Evolutionary conservation across 23 tunicate genomes (phyloP).

Genomic region (Trididemnum clinides): DNA sequence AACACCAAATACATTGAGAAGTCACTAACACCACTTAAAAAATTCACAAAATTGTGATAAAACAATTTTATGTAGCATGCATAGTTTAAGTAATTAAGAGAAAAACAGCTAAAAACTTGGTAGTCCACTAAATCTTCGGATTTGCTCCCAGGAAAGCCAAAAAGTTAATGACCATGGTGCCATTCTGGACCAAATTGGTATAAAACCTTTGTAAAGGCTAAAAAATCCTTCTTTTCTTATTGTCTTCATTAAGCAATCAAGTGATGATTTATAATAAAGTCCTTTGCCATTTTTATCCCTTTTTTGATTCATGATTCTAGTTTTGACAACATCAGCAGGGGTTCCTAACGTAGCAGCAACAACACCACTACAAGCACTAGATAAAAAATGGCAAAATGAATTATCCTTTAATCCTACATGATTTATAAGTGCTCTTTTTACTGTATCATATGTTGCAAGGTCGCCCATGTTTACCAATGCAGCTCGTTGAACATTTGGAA

Average conservation of each 20-base stretch:
- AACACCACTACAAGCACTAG: slow-evolving; percentile 84
- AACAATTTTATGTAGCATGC: no score
- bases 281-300: slow-evolving; percentile 75
- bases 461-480: slow-evolving; percentile 98
- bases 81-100: no score
- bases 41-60: no score
- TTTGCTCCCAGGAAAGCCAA: slow-evolving; percentile 82
- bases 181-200: slow-evolving; percentile 93
- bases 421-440: slow-evolving; percentile 53
- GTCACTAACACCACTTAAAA: no score
- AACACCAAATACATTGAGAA: no score
- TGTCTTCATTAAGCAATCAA: slow-evolving; percentile 84
- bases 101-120: neutral
- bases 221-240: slow-evolving; percentile 83
- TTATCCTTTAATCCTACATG: slow-evolving; percentile 46
- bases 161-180: slow-evolving; percentile 97
- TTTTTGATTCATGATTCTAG: slow-evolving; percentile 97
- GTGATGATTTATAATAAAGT: slow-evolving; percentile 66
- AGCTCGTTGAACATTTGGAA: slow-evolving; percentile 91
- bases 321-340: slow-evolving; percentile 99
- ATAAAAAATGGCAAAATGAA: slow-evolving; percentile 58
- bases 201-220: slow-evolving; percentile 93
- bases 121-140: slow-evolving; percentile 62
- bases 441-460: slow-evolving; percentile 91
- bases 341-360: slow-evolving; percentile 86